Evolutionary conservation across 92 coral and sea anemone species (phyloP).

Genomic region (Porites divaricata): DNA sequence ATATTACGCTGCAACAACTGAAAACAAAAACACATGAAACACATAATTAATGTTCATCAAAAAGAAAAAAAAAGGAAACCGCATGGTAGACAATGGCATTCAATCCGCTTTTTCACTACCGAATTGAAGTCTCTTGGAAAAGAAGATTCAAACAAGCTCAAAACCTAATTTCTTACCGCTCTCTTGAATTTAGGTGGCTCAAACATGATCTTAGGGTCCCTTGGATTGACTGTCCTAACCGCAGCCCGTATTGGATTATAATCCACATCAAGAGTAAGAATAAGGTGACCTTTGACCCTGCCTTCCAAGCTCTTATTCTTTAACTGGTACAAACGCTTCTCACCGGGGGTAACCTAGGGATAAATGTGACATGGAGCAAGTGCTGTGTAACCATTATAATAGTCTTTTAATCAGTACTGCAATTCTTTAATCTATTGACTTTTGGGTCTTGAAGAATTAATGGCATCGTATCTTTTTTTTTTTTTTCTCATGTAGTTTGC

Average conservation of each 20-base stretch:
- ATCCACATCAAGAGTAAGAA: slow-evolving; percentile 91
- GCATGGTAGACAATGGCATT: not conserved
- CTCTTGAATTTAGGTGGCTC: slow-evolving; percentile 94
- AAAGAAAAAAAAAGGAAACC: not conserved
- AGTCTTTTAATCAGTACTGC: too few species aligned
- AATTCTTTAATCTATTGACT: too few species aligned
- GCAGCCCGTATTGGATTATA: slow-evolving; percentile 95
- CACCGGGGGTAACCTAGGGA: slow-evolving; percentile 78
- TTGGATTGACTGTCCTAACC: slow-evolving; percentile 93
- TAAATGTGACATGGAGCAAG: not conserved
- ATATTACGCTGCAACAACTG: slow-evolving; percentile 97
- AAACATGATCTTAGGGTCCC: slow-evolving; percentile 89
- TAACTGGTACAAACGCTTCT: slow-evolving; percentile 97
- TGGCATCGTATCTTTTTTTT: too few species aligned
- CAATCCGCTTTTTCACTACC: too few species aligned
- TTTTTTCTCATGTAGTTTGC: too few species aligned
- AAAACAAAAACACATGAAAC: not conserved
- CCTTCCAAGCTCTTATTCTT: slow-evolving; percentile 94
- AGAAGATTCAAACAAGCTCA: not conserved
- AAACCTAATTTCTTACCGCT: slow-evolving; percentile 68
- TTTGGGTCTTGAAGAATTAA: too few species aligned
- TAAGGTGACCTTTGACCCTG: slow-evolving; percentile 96
- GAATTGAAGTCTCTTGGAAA: too few species aligned
- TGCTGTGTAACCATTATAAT: too few species aligned
- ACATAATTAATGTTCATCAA: not conserved